Evolutionary conservation across 2,113 vertebrate genomes (phyloP), one percentile per base, ranked within the genome.

Genomic region (Bos indicus): DNA sequence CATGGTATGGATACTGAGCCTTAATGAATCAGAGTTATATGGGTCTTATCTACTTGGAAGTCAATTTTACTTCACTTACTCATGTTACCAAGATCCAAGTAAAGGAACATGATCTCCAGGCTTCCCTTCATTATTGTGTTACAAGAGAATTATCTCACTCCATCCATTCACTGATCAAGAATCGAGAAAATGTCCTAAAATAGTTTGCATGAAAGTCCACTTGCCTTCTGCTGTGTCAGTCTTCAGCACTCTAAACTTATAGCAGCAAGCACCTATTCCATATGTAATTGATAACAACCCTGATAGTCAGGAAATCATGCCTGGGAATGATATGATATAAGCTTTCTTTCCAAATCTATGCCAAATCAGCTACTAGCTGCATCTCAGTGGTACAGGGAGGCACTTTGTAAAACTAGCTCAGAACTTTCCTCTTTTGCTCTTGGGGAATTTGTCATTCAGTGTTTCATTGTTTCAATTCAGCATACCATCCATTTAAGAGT

Each of bases 391-490:
- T 40, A 67, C 5, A 78, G 52, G 82, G 90, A 95, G 19, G 59
- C 15, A 94, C 81, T 95, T 83, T 97, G 30, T 30, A 85, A 95
- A 95, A 14, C 13, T 36, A 97, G 19, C 30, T 84, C 15, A 26
- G 33, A 96, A 92, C 51, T 48, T 92, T 36, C 52, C 16, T 46
- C 1, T 83, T 95, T 59, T 88, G 17, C 6, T 83, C 87, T 62
- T 13, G 8, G 33, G 16, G 0, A 3, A 74, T 54, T 36, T 52
- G 83, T 81, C 56, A 52, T 93, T 93, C 36, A 86, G 52, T 28
- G 74, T 95, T 46, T 57, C 60, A 90, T 81, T 97, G 59, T 59
- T 96, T 90, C 92, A 91, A 15, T 30, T 94, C 81, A 91, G 48
- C 16, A 93, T 26, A 90, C 46, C 19, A 84, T 88, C 59, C 51